Evolutionary conservation across 2,113 vertebrate species (phyloP).

Genomic region (Ctenomys sociabilis): DNA sequence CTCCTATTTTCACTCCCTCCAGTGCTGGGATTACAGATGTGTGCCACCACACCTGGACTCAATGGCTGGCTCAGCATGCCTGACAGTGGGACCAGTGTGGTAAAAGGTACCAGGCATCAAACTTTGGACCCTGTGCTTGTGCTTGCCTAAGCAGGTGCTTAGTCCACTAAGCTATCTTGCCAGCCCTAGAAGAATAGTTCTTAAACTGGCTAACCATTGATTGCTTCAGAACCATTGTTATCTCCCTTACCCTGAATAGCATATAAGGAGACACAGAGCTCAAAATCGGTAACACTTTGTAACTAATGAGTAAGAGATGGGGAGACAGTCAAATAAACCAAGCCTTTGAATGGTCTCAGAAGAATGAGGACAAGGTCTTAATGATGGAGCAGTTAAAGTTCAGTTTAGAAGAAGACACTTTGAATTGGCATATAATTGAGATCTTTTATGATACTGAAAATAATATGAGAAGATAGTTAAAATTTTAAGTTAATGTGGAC

Average conservation of each 20-base stretch:
- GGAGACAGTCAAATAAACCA: background rate
- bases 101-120: too few species aligned
- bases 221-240: background rate
- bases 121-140: too few species aligned
- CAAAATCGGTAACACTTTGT: background rate
- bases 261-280: background rate
- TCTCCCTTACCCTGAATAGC: background rate
- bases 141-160: too few species aligned
- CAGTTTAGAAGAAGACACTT: conserved; percentile 42
- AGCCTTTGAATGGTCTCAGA: background rate
- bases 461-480: background rate
- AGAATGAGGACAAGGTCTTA: background rate
- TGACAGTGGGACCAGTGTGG: too few species aligned
- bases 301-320: conserved; percentile 1
- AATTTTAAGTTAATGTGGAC: background rate
- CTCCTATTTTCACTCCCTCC: too few species aligned
- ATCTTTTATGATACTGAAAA: background rate
- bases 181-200: too few species aligned
- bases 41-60: too few species aligned
- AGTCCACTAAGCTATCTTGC: too few species aligned
- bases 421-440: background rate
- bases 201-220: conserved; percentile 18
- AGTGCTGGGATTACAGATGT: too few species aligned
- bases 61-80: too few species aligned
- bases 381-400: background rate